phyloP scores from a whole-genome alignment of 1,140 invertebrate genomes.

The Caenorhabditis remanei region DNA sequence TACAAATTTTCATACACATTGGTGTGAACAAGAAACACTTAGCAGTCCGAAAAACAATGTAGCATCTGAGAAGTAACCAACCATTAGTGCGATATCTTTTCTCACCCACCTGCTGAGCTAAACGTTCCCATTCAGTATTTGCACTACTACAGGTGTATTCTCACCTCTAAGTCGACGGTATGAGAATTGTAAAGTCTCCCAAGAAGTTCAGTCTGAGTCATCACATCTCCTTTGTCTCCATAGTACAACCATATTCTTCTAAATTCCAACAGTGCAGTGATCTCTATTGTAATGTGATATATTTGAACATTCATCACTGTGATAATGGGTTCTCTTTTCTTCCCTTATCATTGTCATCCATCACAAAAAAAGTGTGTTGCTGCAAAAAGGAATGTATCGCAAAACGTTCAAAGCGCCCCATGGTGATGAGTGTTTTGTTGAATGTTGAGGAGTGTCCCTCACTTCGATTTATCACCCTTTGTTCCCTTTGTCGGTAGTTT shows the following conservation, averaged over 20 bases:
- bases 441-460: conserved; percentile 41
- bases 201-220: background rate
- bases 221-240: background rate
- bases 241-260: background rate
- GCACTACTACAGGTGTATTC: background rate
- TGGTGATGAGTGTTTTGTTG: conserved; percentile 71
- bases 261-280: background rate
- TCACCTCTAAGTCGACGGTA: too few relatives aligned
- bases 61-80: background rate
- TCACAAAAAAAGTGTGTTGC: background rate
- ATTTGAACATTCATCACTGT: conserved; percentile 14
- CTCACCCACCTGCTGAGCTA: conserved; percentile 21
- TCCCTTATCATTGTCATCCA: background rate
- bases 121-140: background rate
- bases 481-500: conserved; percentile 67
- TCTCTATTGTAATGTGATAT: background rate
- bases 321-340: background rate
- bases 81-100: background rate
- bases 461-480: conserved; percentile 61
- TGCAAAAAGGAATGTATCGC: background rate
- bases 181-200: background rate
- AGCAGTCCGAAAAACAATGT: too few relatives aligned
- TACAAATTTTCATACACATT: too few relatives aligned
- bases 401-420: conserved; percentile 67
- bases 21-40: too few relatives aligned